Base-by-base conservation (phyloP, 2,888 invertebrate species). In the Cotesia congregata region DNA sequence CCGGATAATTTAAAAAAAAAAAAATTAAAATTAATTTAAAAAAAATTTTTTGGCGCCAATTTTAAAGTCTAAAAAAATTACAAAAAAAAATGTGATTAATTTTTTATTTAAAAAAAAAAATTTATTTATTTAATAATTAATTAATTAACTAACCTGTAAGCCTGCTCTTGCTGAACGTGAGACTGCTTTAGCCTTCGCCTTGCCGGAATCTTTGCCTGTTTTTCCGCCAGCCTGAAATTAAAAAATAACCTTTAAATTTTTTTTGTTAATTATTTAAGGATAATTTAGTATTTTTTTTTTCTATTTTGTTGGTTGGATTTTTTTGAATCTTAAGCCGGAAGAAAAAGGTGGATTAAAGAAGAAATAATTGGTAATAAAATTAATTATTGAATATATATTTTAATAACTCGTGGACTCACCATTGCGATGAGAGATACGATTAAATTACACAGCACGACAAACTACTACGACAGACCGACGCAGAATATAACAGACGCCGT, bases 191-290 rank as follows among this genome's bases (percentile, higher is more conserved):
- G 98, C 97, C 93, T 98, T 98, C 76, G 98, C 97, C 93, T 99
- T 99, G 89, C 99, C 99, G 82, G 98, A 98, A 93, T 99, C 99
- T 93, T 99, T 99, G 89, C 99, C 99, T 91, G 99, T 99, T 95
- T 99, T 99, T 90, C 99, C 99, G 91, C 99, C 99, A 94, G 99
- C 98, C 99, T 96, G 92, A 84, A 65, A 30, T 85, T 73, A 72
- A 75, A 80, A 75, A 75, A 78, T 80, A 91, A 90, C 83, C 91
- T 82, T 80, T 78, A 87, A 87, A 91, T 90, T 90, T 93, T 92
- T 84, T 91, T 90, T 91, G 92, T 92, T 86, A 87, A 72, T 85
- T 88, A 88, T 86, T 88, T 20, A 61, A 20, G 15, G 7, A 17
- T 90, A 88, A 90, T 83, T 83, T 78, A 81, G n/a, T n/a, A n/a